phyloP scores from a whole-genome alignment of 2,113 vertebrate species.

The Muntiacus reevesi region DNA sequence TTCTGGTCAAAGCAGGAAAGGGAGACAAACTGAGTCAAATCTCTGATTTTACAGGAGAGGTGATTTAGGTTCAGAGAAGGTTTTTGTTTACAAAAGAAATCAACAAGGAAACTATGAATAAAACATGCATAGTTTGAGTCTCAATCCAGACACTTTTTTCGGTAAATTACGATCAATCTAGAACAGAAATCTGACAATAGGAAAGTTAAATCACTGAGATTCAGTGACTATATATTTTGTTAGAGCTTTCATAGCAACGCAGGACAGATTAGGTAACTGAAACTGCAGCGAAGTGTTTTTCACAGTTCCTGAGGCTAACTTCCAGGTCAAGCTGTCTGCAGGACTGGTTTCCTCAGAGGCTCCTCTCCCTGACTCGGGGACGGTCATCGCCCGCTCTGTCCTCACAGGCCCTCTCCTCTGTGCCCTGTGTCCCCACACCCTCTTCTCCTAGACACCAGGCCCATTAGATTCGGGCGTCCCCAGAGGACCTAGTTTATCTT shows the following conservation, averaged over 20 bases:
- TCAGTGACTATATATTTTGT: too few relatives aligned
- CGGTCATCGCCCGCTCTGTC: fast-evolving
- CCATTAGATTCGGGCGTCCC: fast-evolving
- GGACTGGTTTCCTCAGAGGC: too few relatives aligned
- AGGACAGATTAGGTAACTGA: fast-evolving
- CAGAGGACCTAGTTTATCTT: background rate
- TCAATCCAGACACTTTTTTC: background rate
- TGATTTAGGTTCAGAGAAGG: background rate
- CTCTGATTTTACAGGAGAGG: background rate
- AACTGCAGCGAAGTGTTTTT: background rate
- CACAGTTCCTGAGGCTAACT: background rate
- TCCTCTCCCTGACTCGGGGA: background rate
- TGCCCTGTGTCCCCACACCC: background rate
- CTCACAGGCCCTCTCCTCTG: fast-evolving
- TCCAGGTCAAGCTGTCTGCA: fast-evolving
- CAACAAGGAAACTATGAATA: background rate
- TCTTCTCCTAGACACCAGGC: background rate
- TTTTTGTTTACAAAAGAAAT: background rate
- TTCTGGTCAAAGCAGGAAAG: background rate
- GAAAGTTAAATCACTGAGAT: background rate
- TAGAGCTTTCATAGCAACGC: fast-evolving
- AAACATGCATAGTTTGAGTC: background rate
- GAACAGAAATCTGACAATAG: background rate
- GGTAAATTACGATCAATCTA: background rate
- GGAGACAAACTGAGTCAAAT: background rate